Evolutionary conservation across 2,888 invertebrate genomes (phyloP).

Genomic region (Eulithis prunata): DNA sequence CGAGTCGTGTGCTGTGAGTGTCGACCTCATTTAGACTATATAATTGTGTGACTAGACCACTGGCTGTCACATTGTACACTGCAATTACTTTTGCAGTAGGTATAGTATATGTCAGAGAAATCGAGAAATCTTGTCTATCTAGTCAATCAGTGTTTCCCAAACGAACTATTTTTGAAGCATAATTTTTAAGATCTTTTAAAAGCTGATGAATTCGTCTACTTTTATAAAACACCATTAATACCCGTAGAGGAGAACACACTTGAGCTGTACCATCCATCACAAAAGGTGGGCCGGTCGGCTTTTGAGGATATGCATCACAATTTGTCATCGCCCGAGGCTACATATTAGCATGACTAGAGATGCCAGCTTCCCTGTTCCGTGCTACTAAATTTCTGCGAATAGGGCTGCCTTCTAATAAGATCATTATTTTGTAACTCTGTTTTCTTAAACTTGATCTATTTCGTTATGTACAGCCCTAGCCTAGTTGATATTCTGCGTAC

Average conservation of each 20-base stretch:
- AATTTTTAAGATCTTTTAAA: too few species aligned
- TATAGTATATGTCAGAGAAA: too few species aligned
- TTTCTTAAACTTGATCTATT: too few species aligned
- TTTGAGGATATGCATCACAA: conserved; percentile 52
- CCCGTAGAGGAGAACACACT: neutral
- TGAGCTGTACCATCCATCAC: conserved; percentile 24
- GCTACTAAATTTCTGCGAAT: conserved; percentile 54
- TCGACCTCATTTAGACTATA: neutral
- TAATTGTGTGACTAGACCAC: neutral
- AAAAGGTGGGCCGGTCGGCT: conserved; percentile 27
- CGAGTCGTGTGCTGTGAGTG: neutral
- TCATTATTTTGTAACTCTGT: neutral
- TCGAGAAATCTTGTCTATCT: too few species aligned
- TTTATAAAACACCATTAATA: neutral
- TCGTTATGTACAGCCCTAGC: too few species aligned
- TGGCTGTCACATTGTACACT: neutral
- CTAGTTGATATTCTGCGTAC: too few species aligned
- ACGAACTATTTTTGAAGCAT: too few species aligned
- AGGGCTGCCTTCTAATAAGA: conserved; percentile 15
- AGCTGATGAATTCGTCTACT: too few species aligned
- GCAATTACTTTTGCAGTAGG: neutral
- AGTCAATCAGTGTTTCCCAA: too few species aligned
- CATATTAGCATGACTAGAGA: conserved; percentile 65
- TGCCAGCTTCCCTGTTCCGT: conserved; percentile 48
- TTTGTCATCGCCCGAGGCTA: conserved; percentile 57